Base-by-base conservation (phyloP, 35 echinoderm and acorn worm genomes). In the Hemicentrotus pulcherrimus region DNA sequence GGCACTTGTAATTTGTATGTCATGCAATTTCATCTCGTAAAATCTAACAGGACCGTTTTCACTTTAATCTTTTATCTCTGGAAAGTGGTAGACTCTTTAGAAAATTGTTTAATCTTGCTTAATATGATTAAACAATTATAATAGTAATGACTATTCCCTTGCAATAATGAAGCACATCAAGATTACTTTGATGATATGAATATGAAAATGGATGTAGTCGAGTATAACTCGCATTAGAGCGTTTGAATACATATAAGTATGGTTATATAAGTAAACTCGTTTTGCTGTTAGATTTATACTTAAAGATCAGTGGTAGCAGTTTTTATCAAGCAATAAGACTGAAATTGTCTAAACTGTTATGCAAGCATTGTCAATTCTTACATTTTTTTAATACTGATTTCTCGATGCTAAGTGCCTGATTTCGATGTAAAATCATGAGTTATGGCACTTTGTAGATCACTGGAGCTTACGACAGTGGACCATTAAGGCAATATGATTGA, bases 401-500 rank as follows among this genome's bases (percentile, higher is more conserved):
- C 65, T 78, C 65, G 4, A 9, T 78, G 65, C 65, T 78, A n/a
- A 7, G 19, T 30, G 65, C 65, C 7, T n/a, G 22, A 78, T 78
- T 78, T 8, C 65, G 6, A 78, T 22, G 65, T 28, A 78, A 78
- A n/a, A 6, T 78, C 65, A 4, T 78, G 65, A 78, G n/a, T n/a
- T 28, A n/a, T 78, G 28, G 65, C 24, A n/a, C 65, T 78, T 78
- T 4, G 19, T 30, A 28, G 65, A 78, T 78, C 3, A 78, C 24
- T 71, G 22, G 19, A 78, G 65, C 65, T 78, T 78, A 78, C 19
- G 28, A 7, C 24, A 71, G 16, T 19, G 24, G 61, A 78, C 65
- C 65, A 78, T 78, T 78, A 78, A n/a, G 22, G 65, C 65, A 78
- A n/a, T 78, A n/a, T n/a, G 65, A 78, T 78, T 78, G 65, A 78